Percentiles rank a stretch among this genome's conserved stretches.
Evolutionary conservation across 2,888 invertebrate species (phyloP).

Genomic region (Caenorhabditis sp.): DNA sequence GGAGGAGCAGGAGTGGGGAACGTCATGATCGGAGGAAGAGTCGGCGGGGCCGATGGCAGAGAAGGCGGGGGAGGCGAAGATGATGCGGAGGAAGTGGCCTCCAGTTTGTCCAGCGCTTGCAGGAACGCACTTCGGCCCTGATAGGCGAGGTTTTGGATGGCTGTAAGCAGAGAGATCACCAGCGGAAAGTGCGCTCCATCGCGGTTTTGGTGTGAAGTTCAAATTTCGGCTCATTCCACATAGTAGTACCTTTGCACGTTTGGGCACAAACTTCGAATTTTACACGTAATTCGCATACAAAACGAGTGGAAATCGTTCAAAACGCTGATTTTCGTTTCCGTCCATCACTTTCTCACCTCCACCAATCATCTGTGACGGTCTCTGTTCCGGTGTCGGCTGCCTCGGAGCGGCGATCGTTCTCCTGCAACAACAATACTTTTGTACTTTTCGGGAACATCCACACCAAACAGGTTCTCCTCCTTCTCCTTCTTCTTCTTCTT

Average conservation of each 20-base stretch:
- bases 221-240: background rate
- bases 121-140: conserved; percentile 57
- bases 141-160: conserved; percentile 48
- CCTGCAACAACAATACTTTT: conserved; percentile 22
- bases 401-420: conserved; percentile 40
- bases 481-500: background rate
- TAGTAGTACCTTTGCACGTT: too few species aligned
- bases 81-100: background rate
- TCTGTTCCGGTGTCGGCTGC: conserved; percentile 45
- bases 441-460: conserved; percentile 15
- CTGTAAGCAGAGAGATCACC: conserved; percentile 26
- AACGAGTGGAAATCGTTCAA: too few species aligned
- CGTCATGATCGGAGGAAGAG: conserved; percentile 17
- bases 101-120: conserved; percentile 49
- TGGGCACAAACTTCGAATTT: too few species aligned
- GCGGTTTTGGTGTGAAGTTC: too few species aligned
- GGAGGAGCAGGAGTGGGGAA: conserved; percentile 15
- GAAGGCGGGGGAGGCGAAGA: conserved; percentile 11
- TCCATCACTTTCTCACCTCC: conserved; percentile 32
- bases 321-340: too few species aligned
- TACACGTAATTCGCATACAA: too few species aligned
- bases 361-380: conserved; percentile 57
- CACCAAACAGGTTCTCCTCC: background rate
- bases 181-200: too few species aligned
- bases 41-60: conserved; percentile 29